These are phyloP conservation scores for Drosophila suzukii DNA, from an alignment of 1,140 invertebrate species.

Conservation along the genomic window DNA sequence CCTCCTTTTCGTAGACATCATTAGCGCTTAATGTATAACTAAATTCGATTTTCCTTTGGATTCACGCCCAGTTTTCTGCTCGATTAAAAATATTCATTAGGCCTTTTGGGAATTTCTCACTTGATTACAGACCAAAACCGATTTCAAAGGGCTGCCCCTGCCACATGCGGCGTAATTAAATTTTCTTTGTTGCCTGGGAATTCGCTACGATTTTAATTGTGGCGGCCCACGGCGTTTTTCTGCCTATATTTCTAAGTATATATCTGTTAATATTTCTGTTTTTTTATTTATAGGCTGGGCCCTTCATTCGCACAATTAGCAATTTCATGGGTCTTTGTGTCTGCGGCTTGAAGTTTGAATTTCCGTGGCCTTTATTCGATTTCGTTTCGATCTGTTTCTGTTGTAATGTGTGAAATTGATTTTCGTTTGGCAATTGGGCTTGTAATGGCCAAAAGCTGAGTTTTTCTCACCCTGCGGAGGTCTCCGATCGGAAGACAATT, in stretches of 20 bases:
- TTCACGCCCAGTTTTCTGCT: conserved; percentile 68
- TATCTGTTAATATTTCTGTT: conserved; percentile 11
- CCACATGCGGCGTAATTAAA: conserved; percentile 81
- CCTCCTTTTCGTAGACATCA: conserved; percentile 68
- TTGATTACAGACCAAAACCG: conserved; percentile 68
- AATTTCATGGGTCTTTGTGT: conserved; percentile 76
- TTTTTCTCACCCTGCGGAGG: conserved; percentile 46
- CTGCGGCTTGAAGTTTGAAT: conserved; percentile 13
- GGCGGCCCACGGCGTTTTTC: conserved; percentile 58
- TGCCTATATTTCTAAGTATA: conserved; percentile 39
- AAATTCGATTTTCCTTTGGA: conserved; percentile 38
- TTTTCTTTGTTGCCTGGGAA: conserved; percentile 76
- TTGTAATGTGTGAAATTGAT: conserved; percentile 81
- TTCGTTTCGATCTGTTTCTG: conserved; percentile 44
- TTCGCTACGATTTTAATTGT: conserved; percentile 81
- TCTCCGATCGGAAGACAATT: conserved; percentile 31
- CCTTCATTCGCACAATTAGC: conserved; percentile 79
- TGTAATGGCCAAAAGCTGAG: conserved; percentile 39
- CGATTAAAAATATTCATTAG: conserved; percentile 76
- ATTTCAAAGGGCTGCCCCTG: conserved; percentile 63
- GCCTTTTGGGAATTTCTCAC: conserved; percentile 66
- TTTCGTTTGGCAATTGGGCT: conserved; percentile 70
- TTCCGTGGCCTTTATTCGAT: conserved; percentile 41
- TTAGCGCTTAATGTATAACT: conserved; percentile 50
- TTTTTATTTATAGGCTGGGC: conserved; percentile 17